Percentiles rank a stretch among this genome's conserved stretches.
These are phyloP conservation scores for Harpalus rufipes DNA, from an alignment of 2,888 invertebrate genomes.

Conservation along the genomic window DNA sequence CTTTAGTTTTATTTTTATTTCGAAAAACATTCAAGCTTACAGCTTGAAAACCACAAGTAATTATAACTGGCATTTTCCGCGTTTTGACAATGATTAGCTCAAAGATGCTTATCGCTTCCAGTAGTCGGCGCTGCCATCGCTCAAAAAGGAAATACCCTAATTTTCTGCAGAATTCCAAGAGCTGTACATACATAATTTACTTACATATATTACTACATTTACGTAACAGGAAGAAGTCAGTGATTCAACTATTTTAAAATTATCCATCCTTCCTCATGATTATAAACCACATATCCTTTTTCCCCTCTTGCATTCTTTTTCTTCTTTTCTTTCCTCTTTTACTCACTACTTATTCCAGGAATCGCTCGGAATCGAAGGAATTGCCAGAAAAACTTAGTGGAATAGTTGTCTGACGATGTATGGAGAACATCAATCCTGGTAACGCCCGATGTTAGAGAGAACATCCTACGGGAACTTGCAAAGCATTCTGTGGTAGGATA, in stretches of 20 bases:
- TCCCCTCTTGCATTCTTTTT: neutral
- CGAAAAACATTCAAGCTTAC: no score
- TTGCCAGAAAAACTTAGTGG: neutral
- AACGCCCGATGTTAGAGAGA: neutral
- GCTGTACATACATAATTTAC: no score
- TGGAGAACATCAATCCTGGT: neutral
- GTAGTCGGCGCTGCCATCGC: no score
- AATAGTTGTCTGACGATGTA: neutral
- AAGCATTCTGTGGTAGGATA: constrained; percentile 14
- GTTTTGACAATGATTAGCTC: no score
- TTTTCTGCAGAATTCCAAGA: no score
- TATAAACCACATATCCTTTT: neutral
- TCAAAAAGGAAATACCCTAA: no score
- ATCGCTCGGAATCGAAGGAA: neutral
- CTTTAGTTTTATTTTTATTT: no score
- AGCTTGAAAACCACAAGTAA: no score
- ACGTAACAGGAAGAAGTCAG: no score
- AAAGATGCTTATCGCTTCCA: no score
- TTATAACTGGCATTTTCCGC: no score
- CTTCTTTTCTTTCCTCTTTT: neutral
- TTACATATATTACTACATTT: no score
- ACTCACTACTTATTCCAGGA: neutral
- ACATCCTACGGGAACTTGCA: constrained; percentile 9
- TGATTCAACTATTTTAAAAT: neutral
- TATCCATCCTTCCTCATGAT: neutral